Evolutionary conservation across 2,888 invertebrate species (phyloP), one percentile per base, ranked within the genome.

Genomic region (Nymphalis urticae): DNA sequence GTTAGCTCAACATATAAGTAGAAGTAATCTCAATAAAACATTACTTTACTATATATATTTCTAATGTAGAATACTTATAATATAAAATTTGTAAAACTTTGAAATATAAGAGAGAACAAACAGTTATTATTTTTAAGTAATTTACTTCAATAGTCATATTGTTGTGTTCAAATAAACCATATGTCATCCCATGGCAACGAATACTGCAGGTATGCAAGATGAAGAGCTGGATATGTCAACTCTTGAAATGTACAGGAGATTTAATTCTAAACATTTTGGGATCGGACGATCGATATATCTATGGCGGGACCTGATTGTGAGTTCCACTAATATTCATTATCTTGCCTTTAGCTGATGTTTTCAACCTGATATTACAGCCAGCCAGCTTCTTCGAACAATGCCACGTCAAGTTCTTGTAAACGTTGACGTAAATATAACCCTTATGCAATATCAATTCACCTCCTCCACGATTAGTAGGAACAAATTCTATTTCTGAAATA

Each of bases 331-430:
- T 74, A 2, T 68, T 21, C 0, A 77, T n/a, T 24, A 80, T 75
- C 19, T 74, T 66, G 3, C 68, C 61, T 2, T 61, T 56, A 16
- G 47, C 21, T 6, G 67, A 60, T 6, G 64, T 64, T 32, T 64
- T 70, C 21, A 70, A 24, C 13, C 62, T 61, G 4, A 67, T 67
- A 27, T 56, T 67, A 36, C 70, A 70, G 1, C 67, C 70, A 42
- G 47, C 58, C 19, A 21, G 17, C 51, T 67, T 61, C 21, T 67
- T 70, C 13, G 64, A 76, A 27, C 76, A 78, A 54, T 74, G 75
- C 77, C 77, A 78, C 17, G 80, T 69, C 0, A 75, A 76, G 6
- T 72, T 75, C 36, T 75, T 79, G 17, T 79, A 79, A 75, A 78
- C 81, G 32, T 69, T 66, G 17, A 62, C 62, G 70, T 77, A 83